Base-by-base conservation (phyloP, 2,888 invertebrate species). In the Gryllus longicercus region DNA sequence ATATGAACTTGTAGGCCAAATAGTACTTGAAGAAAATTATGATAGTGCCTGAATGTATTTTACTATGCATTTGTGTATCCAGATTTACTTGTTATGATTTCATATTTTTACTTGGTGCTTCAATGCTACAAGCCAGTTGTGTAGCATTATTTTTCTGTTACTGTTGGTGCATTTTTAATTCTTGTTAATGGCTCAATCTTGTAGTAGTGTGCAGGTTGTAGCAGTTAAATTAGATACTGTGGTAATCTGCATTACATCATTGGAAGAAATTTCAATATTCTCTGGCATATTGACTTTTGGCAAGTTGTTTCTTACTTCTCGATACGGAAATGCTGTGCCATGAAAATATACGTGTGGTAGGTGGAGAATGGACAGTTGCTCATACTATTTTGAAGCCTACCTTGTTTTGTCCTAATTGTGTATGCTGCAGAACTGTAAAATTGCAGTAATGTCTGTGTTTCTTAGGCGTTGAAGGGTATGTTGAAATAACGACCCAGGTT, bases 91-190 rank as follows among this genome's bases (percentile, higher is more conserved):
- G 63, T 63, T 63, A 63, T 63, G 63, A 16, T 18, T 63, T 63
- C 63, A 63, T 63, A 63, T 63, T 63, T 63, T 63, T 63, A 63
- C 63, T 63, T 63, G 63, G 63, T 63, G 63, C 16, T 63, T 63
- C 38, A 63, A 63, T 63, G 63, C 63, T 63, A n/a, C 63, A 63
- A 63, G n/a, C n/a, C 14, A 63, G 8, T 16, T 63, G 3, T 63
- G 63, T n/a, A 63, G 63, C 38, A 38, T 38, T 63, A n/a, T 63
- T 14, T 63, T 63, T 63, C 63, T 63, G n/a, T 63, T 63, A 63
- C 63, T 63, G 63, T 63, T 63, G 63, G 63, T 63, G 63, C 63
- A 63, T 63, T 63, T 63, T 63, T 63, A 38, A n/a, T 63, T 63
- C 63, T 63, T 63, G 63, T 63, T 63, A 63, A n/a, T 63, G 63